Evolutionary conservation across 1,140 invertebrate species (phyloP), one percentile per base, ranked within the genome.

Genomic region (Papilio glaucus): DNA sequence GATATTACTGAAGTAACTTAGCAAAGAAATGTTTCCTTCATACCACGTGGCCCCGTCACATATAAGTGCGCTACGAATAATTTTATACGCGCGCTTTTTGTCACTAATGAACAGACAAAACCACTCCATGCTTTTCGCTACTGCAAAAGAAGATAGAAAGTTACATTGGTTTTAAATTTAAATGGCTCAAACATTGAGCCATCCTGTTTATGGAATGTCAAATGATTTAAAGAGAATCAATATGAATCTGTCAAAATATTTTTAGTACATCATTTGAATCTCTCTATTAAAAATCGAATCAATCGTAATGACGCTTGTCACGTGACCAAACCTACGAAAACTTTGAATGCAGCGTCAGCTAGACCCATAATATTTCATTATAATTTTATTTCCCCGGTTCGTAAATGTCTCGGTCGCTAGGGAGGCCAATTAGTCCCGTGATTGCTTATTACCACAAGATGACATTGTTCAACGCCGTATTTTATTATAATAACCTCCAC

Each of bases 401-500:
- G 18, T 18, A 49, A 45, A 33, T 33, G 12, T n/a, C 42, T 18
- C 6, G 4, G 42, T n/a, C 42, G 42, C n/a, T 18, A 21, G 45
- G 45, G 45, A 57, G 49, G 9, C 49, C 49, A 57, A 57, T 57
- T 57, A 57, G 49, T 57, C 10, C 5, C 21, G 21, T 26, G 24
- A 57, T 57, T 57, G 24, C 49, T 57, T 57, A 21, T 57, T 57
- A 57, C 49, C 49, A 26, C 49, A 26, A 57, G 49, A 57, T 26
- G 49, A 57, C 49, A 57, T 24, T 57, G 49, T 57, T 57, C 49
- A 57, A 57, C 49, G 49, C 10, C 21, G 2, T 57, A 21, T 57
- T 57, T 57, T 57, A 57, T 57, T 57, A 57, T 26, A 57, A 57
- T 57, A 33, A 33, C 29, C 29, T 33, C 29, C 24, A 57, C 4